phyloP scores from a whole-genome alignment of 2,797 vertebrate species.

The Nyctalus aviator region DNA sequence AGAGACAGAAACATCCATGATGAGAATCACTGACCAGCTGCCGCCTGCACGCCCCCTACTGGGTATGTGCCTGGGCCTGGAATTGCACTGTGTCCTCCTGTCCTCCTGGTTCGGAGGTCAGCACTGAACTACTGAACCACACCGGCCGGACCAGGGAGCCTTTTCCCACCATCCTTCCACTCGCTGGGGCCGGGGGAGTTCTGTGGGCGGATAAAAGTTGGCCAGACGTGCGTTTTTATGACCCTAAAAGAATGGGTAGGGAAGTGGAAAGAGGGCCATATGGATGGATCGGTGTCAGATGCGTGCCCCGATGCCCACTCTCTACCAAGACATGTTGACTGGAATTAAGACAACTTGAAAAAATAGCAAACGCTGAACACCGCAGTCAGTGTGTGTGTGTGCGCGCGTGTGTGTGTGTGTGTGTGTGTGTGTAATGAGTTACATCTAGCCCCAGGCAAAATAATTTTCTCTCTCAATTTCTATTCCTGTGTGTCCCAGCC shows the following conservation, averaged over 20 bases:
- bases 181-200: not conserved
- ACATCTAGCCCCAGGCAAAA: not conserved
- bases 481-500: not conserved
- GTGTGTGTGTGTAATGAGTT: not conserved
- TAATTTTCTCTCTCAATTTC: not conserved
- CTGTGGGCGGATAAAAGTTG: not conserved
- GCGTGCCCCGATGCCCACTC: accelerated
- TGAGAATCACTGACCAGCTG: not conserved
- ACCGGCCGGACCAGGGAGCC: not conserved
- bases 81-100: not conserved
- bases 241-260: not conserved
- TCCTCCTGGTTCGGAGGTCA: not conserved
- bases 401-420: not conserved
- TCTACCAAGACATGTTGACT: not conserved
- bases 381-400: not conserved
- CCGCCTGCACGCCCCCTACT: not conserved
- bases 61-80: not conserved
- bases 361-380: not conserved
- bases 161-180: not conserved
- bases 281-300: not conserved
- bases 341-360: not conserved
- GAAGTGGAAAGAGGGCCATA: not conserved
- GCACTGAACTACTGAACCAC: not conserved
- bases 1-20: not conserved
- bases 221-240: not conserved